A percentile compares a stretch with the other conserved stretches of the same genome.
Conservation (phyloP, 2,888 invertebrate genomes). For the Xanthia icteritia region DNA sequence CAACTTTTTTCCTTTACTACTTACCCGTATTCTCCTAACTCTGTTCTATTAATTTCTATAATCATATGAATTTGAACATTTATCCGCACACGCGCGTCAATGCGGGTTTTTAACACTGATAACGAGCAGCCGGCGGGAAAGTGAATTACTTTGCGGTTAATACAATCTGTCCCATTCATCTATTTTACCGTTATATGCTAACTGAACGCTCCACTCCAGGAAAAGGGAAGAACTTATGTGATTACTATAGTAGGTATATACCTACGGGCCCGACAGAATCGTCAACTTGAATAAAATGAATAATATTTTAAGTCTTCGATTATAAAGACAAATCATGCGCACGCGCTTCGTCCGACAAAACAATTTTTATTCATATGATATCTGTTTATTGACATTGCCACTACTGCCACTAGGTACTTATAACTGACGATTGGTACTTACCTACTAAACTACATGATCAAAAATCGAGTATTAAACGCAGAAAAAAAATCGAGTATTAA, state of each 20-base stretch:
- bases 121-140: constrained; percentile 54
- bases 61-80: constrained; percentile 9
- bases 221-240: constrained; percentile 1
- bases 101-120: constrained; percentile 63
- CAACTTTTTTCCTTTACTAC: neutral
- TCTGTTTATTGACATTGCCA: neutral
- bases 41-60: constrained; percentile 10
- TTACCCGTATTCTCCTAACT: neutral
- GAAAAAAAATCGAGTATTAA: neutral
- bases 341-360: neutral
- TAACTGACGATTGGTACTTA: too few relatives aligned
- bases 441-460: neutral
- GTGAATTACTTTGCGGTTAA: constrained; percentile 44
- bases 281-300: constrained; percentile 30
- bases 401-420: neutral
- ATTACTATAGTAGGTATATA: neutral
- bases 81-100: constrained; percentile 17
- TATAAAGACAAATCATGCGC: constrained; percentile 23
- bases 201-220: constrained; percentile 1
- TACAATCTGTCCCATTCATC: constrained; percentile 27
- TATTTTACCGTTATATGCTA: constrained; percentile 36
- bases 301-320: constrained; percentile 3
- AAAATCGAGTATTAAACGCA: neutral
- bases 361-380: neutral
- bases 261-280: constrained; percentile 5